Conservation (phyloP, 2,113 vertebrate genomes). For the Leucopsar rothschildi region DNA sequence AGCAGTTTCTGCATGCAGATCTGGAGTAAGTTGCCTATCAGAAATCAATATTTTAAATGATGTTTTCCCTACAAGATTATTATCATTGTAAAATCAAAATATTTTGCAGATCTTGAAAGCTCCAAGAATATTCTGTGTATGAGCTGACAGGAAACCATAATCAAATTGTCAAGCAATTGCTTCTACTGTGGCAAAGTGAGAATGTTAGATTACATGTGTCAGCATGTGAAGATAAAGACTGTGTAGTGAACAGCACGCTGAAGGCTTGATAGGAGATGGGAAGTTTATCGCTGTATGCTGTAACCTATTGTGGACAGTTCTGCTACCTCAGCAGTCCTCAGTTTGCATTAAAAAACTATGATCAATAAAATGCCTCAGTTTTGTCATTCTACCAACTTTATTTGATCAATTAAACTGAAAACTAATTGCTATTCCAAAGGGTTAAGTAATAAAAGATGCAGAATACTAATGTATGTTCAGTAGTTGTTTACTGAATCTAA, state of each 20-base stretch:
- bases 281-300: slow-evolving; percentile 38
- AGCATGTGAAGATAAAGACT: slow-evolving; percentile 69
- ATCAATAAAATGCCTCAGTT: slow-evolving; percentile 64
- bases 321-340: slow-evolving; percentile 64
- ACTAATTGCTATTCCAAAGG: slow-evolving; percentile 53
- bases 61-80: slow-evolving; percentile 43
- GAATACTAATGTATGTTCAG: neutral
- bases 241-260: slow-evolving; percentile 44
- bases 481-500: slow-evolving; percentile 26
- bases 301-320: slow-evolving; percentile 48
- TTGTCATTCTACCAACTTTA: slow-evolving; percentile 15
- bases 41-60: slow-evolving; percentile 69
- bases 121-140: slow-evolving; percentile 62
- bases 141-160: slow-evolving; percentile 74
- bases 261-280: slow-evolving; percentile 55
- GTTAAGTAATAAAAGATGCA: slow-evolving; percentile 40
- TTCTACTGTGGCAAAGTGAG: slow-evolving; percentile 70
- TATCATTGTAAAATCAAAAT: slow-evolving; percentile 77
- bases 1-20: slow-evolving; percentile 36
- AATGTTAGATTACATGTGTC: slow-evolving; percentile 75
- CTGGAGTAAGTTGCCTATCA: slow-evolving; percentile 48
- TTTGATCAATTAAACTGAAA: slow-evolving; percentile 46
- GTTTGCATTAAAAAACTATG: slow-evolving; percentile 55
- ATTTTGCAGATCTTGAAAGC: slow-evolving; percentile 69
- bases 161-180: slow-evolving; percentile 77